phyloP scores from a whole-genome alignment of 2,888 invertebrate genomes.

The Thereva unica region DNA sequence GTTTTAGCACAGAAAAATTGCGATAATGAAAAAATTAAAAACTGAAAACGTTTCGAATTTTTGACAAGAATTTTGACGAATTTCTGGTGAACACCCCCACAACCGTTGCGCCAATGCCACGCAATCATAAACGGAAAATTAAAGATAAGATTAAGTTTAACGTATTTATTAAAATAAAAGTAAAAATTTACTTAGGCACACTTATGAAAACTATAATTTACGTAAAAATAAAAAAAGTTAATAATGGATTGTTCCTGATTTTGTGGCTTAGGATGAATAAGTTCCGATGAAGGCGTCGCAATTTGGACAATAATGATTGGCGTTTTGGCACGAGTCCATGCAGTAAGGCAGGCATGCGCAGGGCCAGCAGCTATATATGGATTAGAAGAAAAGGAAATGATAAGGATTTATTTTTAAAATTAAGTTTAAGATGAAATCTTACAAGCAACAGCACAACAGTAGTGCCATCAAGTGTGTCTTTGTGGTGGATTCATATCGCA shows the following conservation, averaged over 20 bases:
- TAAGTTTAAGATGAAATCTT: conserved; percentile 12
- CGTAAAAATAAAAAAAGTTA: too few relatives aligned
- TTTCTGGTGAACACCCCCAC: too few relatives aligned
- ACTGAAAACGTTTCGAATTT: too few relatives aligned
- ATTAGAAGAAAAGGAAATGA: conserved; percentile 5
- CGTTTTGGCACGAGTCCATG: conserved; percentile 18
- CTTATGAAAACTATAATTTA: too few relatives aligned
- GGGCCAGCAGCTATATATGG: conserved; percentile 30
- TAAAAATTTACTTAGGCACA: too few relatives aligned
- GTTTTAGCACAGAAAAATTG: too few relatives aligned
- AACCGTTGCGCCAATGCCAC: too few relatives aligned
- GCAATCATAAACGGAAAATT: too few relatives aligned
- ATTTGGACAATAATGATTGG: conserved; percentile 33
- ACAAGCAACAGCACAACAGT: conserved; percentile 16
- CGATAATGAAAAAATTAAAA: too few relatives aligned
- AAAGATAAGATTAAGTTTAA: too few relatives aligned
- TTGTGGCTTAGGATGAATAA: conserved; percentile 12
- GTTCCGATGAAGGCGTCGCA: conserved; percentile 27
- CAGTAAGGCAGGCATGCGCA: conserved; percentile 36
- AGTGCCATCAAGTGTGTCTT: conserved; percentile 13
- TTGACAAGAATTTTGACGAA: too few relatives aligned
- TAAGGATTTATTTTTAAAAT: neutral
- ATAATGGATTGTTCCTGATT: neutral
- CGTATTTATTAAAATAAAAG: too few relatives aligned
- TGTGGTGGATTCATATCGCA: conserved; percentile 3